A percentile compares a stretch with the other conserved stretches of the same genome.
Conservation (phyloP, 1,140 invertebrate species). For the Aculops lycopersici region DNA sequence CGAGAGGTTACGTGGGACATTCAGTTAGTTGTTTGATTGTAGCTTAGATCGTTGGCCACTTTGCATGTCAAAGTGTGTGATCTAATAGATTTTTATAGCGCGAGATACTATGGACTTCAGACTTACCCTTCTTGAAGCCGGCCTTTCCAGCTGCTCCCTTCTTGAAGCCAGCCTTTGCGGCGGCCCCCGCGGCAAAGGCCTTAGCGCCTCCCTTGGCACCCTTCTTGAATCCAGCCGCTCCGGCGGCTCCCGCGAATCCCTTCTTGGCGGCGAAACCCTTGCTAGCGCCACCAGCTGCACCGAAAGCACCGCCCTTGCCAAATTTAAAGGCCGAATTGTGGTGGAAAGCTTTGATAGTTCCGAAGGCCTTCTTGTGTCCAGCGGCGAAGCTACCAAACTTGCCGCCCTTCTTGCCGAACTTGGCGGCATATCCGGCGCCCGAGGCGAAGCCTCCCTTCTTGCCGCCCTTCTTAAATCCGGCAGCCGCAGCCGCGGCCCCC, state of each 20-base stretch:
- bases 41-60: too few relatives aligned
- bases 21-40: too few relatives aligned
- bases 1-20: too few relatives aligned
- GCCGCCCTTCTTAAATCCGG: neutral
- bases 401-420: neutral
- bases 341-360: neutral
- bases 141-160: neutral
- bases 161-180: neutral
- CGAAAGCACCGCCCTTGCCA: neutral
- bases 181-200: neutral
- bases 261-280: neutral
- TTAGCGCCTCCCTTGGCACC: neutral
- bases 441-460: neutral
- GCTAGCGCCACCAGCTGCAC: neutral
- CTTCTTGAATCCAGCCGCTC: neutral
- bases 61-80: too few relatives aligned
- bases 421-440: neutral
- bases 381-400: neutral
- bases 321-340: neutral
- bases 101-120: too few relatives aligned
- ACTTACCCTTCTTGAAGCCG: neutral
- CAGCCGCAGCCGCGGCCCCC: neutral
- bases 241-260: neutral
- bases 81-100: too few relatives aligned
- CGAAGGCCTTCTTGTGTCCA: neutral